Evolutionary conservation across 2,797 vertebrate genomes (phyloP).

Genomic region (Pipistrellus pipistrellus): DNA sequence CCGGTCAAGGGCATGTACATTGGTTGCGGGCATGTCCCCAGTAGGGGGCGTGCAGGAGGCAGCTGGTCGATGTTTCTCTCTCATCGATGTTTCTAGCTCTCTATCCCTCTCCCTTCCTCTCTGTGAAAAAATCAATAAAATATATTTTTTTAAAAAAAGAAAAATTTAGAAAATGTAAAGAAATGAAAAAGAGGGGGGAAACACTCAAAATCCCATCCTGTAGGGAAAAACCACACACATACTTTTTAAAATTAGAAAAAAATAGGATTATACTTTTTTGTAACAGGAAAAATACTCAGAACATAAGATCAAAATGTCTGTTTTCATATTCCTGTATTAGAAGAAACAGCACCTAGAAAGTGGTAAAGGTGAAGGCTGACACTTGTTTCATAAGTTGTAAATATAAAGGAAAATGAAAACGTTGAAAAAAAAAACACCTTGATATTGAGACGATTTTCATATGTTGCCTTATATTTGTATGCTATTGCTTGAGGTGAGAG

Average conservation of each 20-base stretch:
- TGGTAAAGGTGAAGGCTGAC: background rate
- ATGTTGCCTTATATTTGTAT: constrained; percentile 3
- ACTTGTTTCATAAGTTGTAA: background rate
- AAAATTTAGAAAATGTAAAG: background rate
- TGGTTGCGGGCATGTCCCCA: too few relatives aligned
- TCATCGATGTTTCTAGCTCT: too few relatives aligned
- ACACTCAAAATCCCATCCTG: background rate
- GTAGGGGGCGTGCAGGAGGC: too few relatives aligned
- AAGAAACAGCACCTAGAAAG: constrained; percentile 14
- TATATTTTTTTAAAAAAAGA: too few relatives aligned
- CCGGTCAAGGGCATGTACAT: too few relatives aligned
- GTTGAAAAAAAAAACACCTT: background rate
- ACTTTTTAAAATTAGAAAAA: constrained; percentile 26
- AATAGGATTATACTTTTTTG: background rate
- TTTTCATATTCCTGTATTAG: constrained; percentile 19
- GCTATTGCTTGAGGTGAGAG: background rate
- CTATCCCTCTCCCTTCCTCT: too few relatives aligned
- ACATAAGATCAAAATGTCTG: background rate
- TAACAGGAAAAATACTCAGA: constrained; percentile 38
- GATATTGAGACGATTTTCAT: background rate
- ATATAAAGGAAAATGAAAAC: constrained; percentile 37
- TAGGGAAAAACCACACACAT: background rate
- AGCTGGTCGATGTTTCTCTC: too few relatives aligned
- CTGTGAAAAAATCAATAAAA: too few relatives aligned
- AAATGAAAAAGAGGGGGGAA: background rate